Base-by-base conservation (phyloP, 2,888 invertebrate genomes). In the Caenorhabditis zanzibari region DNA sequence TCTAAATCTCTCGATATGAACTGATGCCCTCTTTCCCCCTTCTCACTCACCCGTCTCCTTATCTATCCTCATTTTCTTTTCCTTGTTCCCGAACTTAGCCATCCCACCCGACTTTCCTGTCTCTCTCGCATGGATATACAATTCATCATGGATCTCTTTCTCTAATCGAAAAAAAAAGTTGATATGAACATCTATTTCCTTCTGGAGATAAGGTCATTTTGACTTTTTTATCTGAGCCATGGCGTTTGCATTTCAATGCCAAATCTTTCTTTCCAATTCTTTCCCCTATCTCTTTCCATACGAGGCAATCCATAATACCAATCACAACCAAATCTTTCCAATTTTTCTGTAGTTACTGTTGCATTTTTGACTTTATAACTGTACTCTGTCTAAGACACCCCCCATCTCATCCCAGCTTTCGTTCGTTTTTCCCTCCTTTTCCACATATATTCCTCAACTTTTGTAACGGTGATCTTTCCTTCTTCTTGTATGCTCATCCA, bases 231-330 rank as follows among this genome's bases (percentile, higher is more conserved):
- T n/a, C n/a, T 80, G 80, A 80, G 73, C 69, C 74, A 81, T 81
- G 68, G 52, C 54, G 68, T 54, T 69, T 75, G 74, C 69, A 74
- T 81, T 81, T 81, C 61, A 59, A 35, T 81, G 71, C 72, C n/a
- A 44, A 47, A 35, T 56, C 7, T 28, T 56, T 47, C 10, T 47
- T 69, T 59, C 49, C 52, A 38, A 49, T 47, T n/a, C 58, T 68
- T 69, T 63, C 35, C 69, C 64, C 52, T 75, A 69, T 77, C 77
- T 77, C 77, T 63, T 71, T 71, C 47, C 56, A 63, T 75, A 69
- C 79, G 79, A 79, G 79, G 79, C 79, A 47, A 47, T 54, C 24
- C 79, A 79, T 79, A 71, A 79, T 79, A 79, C 32, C 47, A 71
- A 69, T 71, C 79, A 77, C 52, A 41, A 69, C 58, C 16, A 28